Percentiles rank a stretch among this genome's conserved stretches.
Conservation (phyloP, 2,113 vertebrate genomes). For the Cinclus cinclus region DNA sequence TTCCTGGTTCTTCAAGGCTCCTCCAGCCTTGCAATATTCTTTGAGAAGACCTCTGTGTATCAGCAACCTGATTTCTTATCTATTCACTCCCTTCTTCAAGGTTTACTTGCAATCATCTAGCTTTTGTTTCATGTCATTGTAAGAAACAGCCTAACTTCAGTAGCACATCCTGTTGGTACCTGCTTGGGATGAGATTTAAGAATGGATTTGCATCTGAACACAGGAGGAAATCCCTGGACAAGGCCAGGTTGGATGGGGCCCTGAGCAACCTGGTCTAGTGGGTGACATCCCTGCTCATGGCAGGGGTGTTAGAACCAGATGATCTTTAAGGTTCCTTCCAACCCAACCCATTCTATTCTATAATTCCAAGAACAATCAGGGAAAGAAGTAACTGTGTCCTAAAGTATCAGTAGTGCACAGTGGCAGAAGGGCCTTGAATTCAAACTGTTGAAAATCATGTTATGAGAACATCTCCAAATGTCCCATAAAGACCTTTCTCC, state of each 20-base stretch:
- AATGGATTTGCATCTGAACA: background rate
- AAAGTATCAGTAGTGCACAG: background rate
- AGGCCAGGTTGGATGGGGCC: background rate
- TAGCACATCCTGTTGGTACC: background rate
- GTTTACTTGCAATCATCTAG: background rate
- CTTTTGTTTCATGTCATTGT: background rate
- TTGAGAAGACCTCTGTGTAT: background rate
- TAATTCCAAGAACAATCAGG: background rate
- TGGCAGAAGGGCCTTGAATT: background rate
- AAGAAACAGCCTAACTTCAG: background rate
- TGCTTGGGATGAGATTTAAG: background rate
- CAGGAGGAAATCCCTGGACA: background rate
- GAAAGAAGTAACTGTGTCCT: background rate
- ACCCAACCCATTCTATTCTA: background rate
- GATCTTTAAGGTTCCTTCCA: background rate
- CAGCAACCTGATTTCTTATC: background rate
- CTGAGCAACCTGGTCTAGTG: background rate
- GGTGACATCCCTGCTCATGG: background rate
- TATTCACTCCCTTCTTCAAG: background rate
- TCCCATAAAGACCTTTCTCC: background rate
- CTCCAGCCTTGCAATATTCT: background rate
- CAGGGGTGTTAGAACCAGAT: background rate
- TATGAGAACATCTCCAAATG: background rate
- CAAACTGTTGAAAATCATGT: background rate
- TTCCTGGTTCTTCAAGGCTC: conserved; percentile 12